Conservation (phyloP, 2,888 invertebrate genomes). For the Acholoe squamosa region DNA sequence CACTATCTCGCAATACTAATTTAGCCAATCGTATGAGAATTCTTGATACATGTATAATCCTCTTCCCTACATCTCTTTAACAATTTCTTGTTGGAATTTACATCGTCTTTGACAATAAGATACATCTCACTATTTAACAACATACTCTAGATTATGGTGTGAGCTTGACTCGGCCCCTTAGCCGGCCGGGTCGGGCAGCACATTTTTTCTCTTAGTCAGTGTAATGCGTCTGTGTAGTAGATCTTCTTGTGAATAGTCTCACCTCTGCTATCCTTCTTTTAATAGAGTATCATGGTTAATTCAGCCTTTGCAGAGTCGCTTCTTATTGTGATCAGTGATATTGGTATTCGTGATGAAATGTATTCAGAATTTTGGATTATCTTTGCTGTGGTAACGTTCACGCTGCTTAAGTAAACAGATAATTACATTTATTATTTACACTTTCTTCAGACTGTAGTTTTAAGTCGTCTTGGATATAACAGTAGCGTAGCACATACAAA, state of each 20-base stretch:
- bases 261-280: conserved; percentile 58
- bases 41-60: conserved; percentile 51
- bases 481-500: conserved; percentile 58
- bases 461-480: conserved; percentile 55
- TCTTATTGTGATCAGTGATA: conserved; percentile 53
- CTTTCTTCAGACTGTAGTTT: conserved; percentile 56
- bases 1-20: conserved; percentile 25
- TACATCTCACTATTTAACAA: conserved; percentile 58
- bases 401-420: conserved; percentile 29
- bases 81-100: conserved; percentile 60
- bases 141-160: conserved; percentile 62
- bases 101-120: conserved; percentile 38
- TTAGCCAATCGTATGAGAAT: conserved; percentile 34
- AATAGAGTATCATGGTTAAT: conserved; percentile 34
- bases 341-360: conserved; percentile 48
- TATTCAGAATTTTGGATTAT: conserved; percentile 51
- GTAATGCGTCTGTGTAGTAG: conserved; percentile 8
- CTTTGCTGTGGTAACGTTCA: conserved; percentile 55
- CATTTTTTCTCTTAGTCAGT: conserved; percentile 26
- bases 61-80: conserved; percentile 56
- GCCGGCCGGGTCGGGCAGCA: background rate
- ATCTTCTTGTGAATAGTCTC: conserved; percentile 57
- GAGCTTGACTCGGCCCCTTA: conserved; percentile 22
- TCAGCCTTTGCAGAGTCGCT: conserved; percentile 55
- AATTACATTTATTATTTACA: conserved; percentile 55